Percentiles rank a stretch among this genome's conserved stretches.
Evolutionary conservation across 2,113 vertebrate genomes (phyloP).

Genomic region (Indicator maculatus): DNA sequence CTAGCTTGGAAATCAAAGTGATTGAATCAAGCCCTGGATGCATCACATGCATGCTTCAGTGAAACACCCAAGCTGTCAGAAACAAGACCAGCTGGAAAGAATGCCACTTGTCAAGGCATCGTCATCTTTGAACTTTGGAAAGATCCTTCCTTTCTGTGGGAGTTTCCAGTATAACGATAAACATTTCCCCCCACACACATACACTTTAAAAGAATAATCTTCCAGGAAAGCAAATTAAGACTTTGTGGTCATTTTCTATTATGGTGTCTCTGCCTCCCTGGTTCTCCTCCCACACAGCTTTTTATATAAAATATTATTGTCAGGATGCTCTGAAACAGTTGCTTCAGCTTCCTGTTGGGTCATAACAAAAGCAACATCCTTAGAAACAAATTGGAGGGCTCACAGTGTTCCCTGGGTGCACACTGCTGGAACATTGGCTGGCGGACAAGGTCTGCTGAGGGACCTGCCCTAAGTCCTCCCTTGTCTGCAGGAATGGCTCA

Average conservation of each 20-base stretch:
- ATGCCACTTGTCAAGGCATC: neutral
- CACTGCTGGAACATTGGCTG: neutral
- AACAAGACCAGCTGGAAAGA: neutral
- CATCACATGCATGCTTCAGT: neutral
- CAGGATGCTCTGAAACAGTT: neutral
- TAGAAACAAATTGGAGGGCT: neutral
- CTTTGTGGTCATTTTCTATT: neutral
- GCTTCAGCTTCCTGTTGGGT: neutral
- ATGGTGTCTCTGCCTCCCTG: neutral
- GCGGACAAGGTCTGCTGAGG: accelerated
- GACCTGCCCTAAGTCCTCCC: neutral
- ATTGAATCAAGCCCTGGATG: neutral
- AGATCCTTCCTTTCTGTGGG: neutral
- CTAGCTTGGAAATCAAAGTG: neutral
- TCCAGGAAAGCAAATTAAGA: neutral
- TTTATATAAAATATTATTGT: neutral
- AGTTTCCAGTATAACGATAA: neutral
- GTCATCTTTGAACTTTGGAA: neutral
- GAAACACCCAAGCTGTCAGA: neutral
- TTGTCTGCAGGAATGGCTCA: neutral
- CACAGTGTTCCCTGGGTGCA: neutral
- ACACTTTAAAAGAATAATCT: neutral
- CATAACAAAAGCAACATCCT: neutral
- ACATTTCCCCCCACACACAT: neutral
- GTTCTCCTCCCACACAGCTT: neutral